These are phyloP conservation scores for Calonectris borealis DNA, from an alignment of 2,113 vertebrate genomes.

Conservation along the genomic window DNA sequence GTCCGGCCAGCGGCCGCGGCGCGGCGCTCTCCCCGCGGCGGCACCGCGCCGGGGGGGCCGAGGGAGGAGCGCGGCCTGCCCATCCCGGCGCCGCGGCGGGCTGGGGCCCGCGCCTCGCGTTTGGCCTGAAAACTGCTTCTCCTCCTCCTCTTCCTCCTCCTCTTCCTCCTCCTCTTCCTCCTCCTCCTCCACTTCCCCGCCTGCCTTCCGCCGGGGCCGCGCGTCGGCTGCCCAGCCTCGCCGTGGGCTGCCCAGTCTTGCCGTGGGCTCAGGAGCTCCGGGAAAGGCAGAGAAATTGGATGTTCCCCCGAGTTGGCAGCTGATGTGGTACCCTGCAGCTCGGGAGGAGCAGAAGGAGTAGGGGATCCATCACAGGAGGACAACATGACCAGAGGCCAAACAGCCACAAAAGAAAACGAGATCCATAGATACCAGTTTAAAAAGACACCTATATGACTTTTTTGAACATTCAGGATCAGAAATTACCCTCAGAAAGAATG, in stretches of 20 bases:
- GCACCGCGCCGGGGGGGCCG: too few relatives aligned
- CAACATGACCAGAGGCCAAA: rapidly evolving
- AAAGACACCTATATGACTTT: rapidly evolving
- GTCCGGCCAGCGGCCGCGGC: too few relatives aligned
- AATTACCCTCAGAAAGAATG: not conserved
- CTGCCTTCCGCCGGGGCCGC: too few relatives aligned
- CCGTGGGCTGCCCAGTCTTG: too few relatives aligned
- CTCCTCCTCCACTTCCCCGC: too few relatives aligned
- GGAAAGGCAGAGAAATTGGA: rapidly evolving
- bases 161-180: too few relatives aligned
- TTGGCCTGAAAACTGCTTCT: rapidly evolving
- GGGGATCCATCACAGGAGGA: rapidly evolving
- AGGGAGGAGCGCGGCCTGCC: not conserved
- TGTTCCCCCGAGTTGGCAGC: rapidly evolving
- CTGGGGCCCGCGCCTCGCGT: rapidly evolving
- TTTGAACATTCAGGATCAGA: not conserved
- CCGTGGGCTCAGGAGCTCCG: rapidly evolving
- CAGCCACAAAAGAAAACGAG: not conserved
- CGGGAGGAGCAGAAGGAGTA: rapidly evolving
- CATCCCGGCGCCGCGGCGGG: rapidly evolving
- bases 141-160: too few relatives aligned
- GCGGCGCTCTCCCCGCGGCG: too few relatives aligned
- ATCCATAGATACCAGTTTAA: not conserved
- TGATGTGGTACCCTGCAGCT: rapidly evolving
- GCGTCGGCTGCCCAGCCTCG: not conserved